Percentiles rank a stretch among this genome's conserved stretches.
Evolutionary conservation across 2,113 vertebrate species (phyloP).

Genomic region (Cynoglossus semilaevis): DNA sequence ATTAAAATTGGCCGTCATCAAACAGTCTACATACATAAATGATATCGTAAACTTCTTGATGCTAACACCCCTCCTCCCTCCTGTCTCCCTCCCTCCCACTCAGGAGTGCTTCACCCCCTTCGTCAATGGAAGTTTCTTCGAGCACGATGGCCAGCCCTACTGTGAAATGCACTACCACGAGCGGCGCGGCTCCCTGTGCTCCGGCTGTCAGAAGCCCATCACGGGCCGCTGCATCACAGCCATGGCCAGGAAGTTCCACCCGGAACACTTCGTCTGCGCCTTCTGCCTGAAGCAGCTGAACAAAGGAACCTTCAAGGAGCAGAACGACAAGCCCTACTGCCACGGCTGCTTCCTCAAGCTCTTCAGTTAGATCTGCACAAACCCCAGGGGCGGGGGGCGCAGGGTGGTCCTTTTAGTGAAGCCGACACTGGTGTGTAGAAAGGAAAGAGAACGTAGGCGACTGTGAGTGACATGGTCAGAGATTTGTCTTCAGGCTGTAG

Average conservation of each 20-base stretch:
- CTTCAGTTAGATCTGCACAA: conserved; percentile 83
- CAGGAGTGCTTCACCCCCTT: conserved; percentile 98
- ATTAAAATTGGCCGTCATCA: neutral
- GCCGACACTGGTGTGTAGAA: conserved; percentile 1
- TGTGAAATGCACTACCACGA: conserved; percentile 98
- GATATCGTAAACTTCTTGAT: too few relatives aligned
- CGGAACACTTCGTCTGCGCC: conserved; percentile 98
- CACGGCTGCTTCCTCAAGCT: conserved; percentile 98
- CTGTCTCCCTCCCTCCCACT: neutral
- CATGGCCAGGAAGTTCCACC: conserved; percentile 98
- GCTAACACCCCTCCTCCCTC: too few relatives aligned
- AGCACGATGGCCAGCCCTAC: conserved; percentile 97
- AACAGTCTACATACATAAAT: too few relatives aligned
- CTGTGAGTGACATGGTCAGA: too few relatives aligned
- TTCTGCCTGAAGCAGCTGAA: conserved; percentile 99
- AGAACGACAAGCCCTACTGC: conserved; percentile 98
- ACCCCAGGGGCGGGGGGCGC: too few relatives aligned
- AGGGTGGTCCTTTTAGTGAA: neutral
- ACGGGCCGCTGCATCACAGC: conserved; percentile 98
- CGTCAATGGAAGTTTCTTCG: conserved; percentile 95
- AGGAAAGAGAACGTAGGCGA: too few relatives aligned
- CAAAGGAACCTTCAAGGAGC: conserved; percentile 99
- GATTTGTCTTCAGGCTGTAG: too few relatives aligned
- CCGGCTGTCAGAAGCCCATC: conserved; percentile 98
- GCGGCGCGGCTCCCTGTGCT: conserved; percentile 93